Evolutionary conservation across 2,113 vertebrate genomes (phyloP), one percentile per base, ranked within the genome.

Genomic region (Poeciliopsis prolifica): DNA sequence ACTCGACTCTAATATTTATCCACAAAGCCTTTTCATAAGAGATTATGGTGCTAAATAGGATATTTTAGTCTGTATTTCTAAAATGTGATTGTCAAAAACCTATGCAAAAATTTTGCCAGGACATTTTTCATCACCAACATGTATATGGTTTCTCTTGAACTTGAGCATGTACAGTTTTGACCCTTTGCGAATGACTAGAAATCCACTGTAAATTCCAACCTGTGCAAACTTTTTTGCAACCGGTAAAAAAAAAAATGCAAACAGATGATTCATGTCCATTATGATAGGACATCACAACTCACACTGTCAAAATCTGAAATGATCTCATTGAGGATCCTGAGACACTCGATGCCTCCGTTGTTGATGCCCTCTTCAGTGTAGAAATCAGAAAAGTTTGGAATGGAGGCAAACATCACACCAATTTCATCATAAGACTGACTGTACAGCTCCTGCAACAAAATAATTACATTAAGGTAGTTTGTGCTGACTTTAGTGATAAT

Each of bases 281-380:
- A 58, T 58, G 51, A 58, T 9, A 10, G 22, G 24, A 58, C 1
- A 1, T 0, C 14, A 44, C n/a, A 0, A 92, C 96, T 95, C 91
- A 98, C 97, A 1, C 95, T 96, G 24, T 99, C 97, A 0, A 99
- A 99, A 85, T 99, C 98, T 0, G 97, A 98, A 93, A 99, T 99
- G 70, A 98, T 99, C 92, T 99, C 97, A 0, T 99, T 98, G 79
- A 99, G 97, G 89, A 99, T 98, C 61, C 98, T 91, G 65, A 99
- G 94, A 86, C 97, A 98, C 84, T 99, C 98, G 0, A 99, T 94
- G 61, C 97, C 98, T 0, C 97, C 97, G 0, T 99, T 99, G 88
- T 99, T 99, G 90, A 98, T 97, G 89, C 95, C 94, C 87, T 99
- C 98, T 79, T 99, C 97, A 0, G 98, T 99, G 92, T 99, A 99